Evolutionary conservation across 2,888 invertebrate genomes (phyloP).

Genomic region (Aphrophora alni): DNA sequence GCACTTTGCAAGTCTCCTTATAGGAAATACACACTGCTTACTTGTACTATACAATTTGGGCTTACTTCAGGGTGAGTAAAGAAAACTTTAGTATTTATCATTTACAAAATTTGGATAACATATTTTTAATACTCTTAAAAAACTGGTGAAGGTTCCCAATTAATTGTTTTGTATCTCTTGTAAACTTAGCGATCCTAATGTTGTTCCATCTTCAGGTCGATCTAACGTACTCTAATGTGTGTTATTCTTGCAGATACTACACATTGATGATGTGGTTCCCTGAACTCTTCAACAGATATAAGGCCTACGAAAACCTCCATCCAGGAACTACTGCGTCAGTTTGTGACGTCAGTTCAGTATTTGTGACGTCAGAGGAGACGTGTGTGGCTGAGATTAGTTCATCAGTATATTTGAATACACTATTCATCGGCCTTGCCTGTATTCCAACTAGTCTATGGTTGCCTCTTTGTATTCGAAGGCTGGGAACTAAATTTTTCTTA

Average conservation of each 20-base stretch:
- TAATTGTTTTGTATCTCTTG: too few species aligned
- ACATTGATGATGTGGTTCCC: constrained; percentile 94
- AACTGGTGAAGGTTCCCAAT: too few species aligned
- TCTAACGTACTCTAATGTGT: too few species aligned
- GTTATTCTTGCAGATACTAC: constrained; percentile 77
- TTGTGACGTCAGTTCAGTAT: constrained; percentile 76
- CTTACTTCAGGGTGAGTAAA: constrained; percentile 71
- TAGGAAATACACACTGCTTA: constrained; percentile 74
- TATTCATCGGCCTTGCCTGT: constrained; percentile 81
- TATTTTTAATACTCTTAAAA: too few species aligned
- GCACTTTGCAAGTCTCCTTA: constrained; percentile 76
- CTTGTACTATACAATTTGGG: constrained; percentile 84
- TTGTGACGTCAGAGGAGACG: constrained; percentile 56
- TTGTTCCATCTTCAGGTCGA: too few species aligned
- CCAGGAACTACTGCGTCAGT: constrained; percentile 75
- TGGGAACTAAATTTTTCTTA: constrained; percentile 82
- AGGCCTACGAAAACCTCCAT: constrained; percentile 71
- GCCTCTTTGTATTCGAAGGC: constrained; percentile 77
- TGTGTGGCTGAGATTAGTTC: constrained; percentile 59
- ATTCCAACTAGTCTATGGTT: constrained; percentile 81
- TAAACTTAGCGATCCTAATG: too few species aligned
- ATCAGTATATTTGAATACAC: constrained; percentile 75
- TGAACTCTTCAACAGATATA: constrained; percentile 84
- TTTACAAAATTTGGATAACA: too few species aligned
- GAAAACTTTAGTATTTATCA: too few species aligned